Percentiles rank a stretch among this genome's conserved stretches.
These are phyloP conservation scores for Condylura cristata DNA, from an alignment of 2,113 vertebrate genomes.

Conservation along the genomic window DNA sequence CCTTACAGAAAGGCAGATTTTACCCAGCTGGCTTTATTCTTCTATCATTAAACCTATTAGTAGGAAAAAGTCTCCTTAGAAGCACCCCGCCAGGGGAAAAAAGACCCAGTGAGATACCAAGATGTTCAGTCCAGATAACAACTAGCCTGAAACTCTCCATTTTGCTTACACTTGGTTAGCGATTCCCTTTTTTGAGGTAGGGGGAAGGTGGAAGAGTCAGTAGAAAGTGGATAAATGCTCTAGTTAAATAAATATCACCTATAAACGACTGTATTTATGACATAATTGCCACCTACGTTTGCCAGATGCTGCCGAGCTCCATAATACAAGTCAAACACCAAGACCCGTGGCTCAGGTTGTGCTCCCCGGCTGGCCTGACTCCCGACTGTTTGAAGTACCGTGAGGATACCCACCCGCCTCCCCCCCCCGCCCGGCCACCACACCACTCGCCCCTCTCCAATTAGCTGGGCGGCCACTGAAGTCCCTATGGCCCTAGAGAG, in stretches of 20 bases:
- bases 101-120: background rate
- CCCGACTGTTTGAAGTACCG: background rate
- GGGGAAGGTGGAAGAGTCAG: background rate
- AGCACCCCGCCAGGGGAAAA: background rate
- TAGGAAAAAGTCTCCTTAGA: background rate
- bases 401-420: background rate
- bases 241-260: conserved; percentile 63
- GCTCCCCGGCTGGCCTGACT: background rate
- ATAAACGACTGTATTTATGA: conserved; percentile 67
- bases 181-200: background rate
- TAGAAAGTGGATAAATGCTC: conserved; percentile 39
- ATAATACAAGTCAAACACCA: background rate
- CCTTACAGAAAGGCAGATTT: background rate
- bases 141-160: conserved; percentile 22
- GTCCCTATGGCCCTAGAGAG: background rate
- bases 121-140: conserved; percentile 8
- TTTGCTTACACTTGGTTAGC: conserved; percentile 18
- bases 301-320: conserved; percentile 64
- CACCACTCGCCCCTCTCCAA: background rate
- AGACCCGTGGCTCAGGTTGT: background rate
- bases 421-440: background rate
- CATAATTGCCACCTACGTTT: conserved; percentile 58
- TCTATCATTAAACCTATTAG: background rate
- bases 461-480: background rate
- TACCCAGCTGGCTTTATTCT: background rate